Evolutionary conservation across 2,888 invertebrate genomes (phyloP).

Genomic region (Papilio demoleus): DNA sequence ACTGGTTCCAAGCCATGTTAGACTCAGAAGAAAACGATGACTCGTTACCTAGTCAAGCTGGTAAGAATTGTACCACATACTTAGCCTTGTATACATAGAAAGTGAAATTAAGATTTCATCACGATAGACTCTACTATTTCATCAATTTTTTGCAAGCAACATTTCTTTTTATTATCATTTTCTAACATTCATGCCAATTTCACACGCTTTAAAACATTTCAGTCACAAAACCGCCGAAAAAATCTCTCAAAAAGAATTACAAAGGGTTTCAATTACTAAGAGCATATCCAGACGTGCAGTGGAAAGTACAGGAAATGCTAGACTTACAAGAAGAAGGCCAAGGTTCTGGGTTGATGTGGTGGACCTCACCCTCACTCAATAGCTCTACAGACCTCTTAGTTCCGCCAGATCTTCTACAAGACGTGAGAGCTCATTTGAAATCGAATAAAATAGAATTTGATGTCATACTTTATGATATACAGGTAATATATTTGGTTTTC

Average conservation of each 20-base stretch:
- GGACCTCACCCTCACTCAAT: slow-evolving; percentile 76
- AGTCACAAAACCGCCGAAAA: slow-evolving; percentile 69
- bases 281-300: slow-evolving; percentile 68
- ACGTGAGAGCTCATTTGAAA: slow-evolving; percentile 84
- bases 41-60: slow-evolving; percentile 50
- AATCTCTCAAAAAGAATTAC: slow-evolving; percentile 76
- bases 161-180: not conserved
- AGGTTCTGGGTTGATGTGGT: slow-evolving; percentile 80
- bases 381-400: slow-evolving; percentile 88
- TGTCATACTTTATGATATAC: slow-evolving; percentile 88
- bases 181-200: not conserved
- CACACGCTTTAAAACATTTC: slow-evolving; percentile 23
- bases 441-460: slow-evolving; percentile 85
- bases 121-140: not conserved
- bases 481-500: slow-evolving; percentile 68
- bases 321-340: slow-evolving; percentile 78
- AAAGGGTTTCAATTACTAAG: slow-evolving; percentile 82
- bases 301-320: slow-evolving; percentile 75
- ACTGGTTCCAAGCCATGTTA: slow-evolving; percentile 74
- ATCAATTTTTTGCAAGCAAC: not conserved
- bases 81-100: slow-evolving; percentile 19
- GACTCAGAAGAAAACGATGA: slow-evolving; percentile 70
- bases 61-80: slow-evolving; percentile 44
- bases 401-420: slow-evolving; percentile 85
- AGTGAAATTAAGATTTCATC: slow-evolving; percentile 33